These are phyloP conservation scores for Xestobium rufovillosum DNA, from an alignment of 2,888 invertebrate species.

Conservation along the genomic window DNA sequence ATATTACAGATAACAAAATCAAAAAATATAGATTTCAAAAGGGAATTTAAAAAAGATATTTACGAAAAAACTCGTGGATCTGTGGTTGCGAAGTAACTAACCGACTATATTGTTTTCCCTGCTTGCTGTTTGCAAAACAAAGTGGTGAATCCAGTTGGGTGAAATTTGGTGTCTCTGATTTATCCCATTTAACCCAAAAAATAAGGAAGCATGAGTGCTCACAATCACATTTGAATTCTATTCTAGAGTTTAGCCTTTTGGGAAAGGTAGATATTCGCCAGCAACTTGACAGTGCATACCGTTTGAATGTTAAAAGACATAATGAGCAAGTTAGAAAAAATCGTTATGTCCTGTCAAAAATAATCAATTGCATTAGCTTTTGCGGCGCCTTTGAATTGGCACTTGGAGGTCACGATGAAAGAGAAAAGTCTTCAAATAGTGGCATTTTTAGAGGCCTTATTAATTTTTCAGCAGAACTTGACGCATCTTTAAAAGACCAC, in stretches of 20 bases:
- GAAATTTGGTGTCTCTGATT: too few relatives aligned
- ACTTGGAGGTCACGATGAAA: conserved; percentile 25
- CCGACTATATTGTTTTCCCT: conserved; percentile 23
- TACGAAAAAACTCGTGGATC: too few relatives aligned
- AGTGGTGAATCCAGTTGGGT: too few relatives aligned
- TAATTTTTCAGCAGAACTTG: conserved; percentile 22
- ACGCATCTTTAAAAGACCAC: conserved; percentile 21
- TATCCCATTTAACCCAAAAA: conserved; percentile 16
- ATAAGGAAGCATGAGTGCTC: conserved; percentile 18
- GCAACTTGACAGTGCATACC: conserved; percentile 7
- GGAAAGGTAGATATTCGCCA: conserved; percentile 16
- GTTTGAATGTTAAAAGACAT: conserved; percentile 9
- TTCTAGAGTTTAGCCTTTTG: conserved; percentile 7
- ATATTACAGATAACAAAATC: too few relatives aligned
- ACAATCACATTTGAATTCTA: conserved; percentile 8
- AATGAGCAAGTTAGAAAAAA: conserved; percentile 23
- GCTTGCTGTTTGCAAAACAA: conserved; percentile 18
- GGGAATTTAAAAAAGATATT: too few relatives aligned
- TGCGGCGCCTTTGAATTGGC: too few relatives aligned
- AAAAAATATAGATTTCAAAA: too few relatives aligned
- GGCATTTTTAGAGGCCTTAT: too few relatives aligned
- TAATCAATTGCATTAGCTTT: conserved; percentile 26
- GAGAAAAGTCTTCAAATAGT: conserved; percentile 19
- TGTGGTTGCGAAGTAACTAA: too few relatives aligned
- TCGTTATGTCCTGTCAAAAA: conserved; percentile 20